A percentile compares a stretch with the other conserved stretches of the same genome.
Evolutionary conservation across 1,140 invertebrate genomes (phyloP).

Genomic region (Tenebrio molitor): DNA sequence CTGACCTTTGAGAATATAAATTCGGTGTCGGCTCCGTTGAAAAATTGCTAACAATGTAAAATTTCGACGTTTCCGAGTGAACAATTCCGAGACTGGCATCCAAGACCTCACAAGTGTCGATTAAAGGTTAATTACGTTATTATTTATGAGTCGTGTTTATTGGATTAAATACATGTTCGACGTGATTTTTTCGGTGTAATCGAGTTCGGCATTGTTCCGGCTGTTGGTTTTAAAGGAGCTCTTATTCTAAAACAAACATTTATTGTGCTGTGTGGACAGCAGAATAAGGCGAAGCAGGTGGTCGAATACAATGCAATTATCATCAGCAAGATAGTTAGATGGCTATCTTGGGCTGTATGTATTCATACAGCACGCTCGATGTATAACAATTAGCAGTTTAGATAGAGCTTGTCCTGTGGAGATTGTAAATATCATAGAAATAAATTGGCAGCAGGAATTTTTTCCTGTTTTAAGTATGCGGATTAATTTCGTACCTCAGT

Average conservation of each 20-base stretch:
- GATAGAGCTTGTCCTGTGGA: background rate
- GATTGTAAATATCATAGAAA: too few relatives aligned
- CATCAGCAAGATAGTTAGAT: slow-evolving; percentile 38
- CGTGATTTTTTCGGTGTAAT: slow-evolving; percentile 4
- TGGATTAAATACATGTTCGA: slow-evolving; percentile 1
- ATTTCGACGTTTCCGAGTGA: slow-evolving; percentile 17
- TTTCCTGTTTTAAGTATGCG: too few relatives aligned
- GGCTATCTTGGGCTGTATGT: slow-evolving; percentile 29
- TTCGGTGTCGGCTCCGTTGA: background rate
- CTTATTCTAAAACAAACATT: slow-evolving; percentile 40
- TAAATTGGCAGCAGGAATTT: too few relatives aligned
- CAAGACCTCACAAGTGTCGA: slow-evolving; percentile 20
- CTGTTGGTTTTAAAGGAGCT: slow-evolving; percentile 33
- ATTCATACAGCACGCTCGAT: slow-evolving; percentile 33
- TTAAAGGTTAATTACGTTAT: slow-evolving; percentile 27
- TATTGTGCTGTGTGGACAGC: slow-evolving; percentile 34
- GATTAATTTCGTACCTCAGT: too few relatives aligned
- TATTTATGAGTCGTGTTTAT: slow-evolving; percentile 32
- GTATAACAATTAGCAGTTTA: slow-evolving; percentile 38
- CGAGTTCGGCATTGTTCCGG: slow-evolving; percentile 17
- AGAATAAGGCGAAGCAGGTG: slow-evolving; percentile 47
- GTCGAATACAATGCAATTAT: slow-evolving; percentile 50
- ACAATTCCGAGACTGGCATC: slow-evolving; percentile 2
- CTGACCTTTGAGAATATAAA: slow-evolving; percentile 24
- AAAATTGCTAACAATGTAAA: slow-evolving; percentile 33